Conservation (phyloP, 1,140 invertebrate species). For the Coelopa frigida region DNA sequence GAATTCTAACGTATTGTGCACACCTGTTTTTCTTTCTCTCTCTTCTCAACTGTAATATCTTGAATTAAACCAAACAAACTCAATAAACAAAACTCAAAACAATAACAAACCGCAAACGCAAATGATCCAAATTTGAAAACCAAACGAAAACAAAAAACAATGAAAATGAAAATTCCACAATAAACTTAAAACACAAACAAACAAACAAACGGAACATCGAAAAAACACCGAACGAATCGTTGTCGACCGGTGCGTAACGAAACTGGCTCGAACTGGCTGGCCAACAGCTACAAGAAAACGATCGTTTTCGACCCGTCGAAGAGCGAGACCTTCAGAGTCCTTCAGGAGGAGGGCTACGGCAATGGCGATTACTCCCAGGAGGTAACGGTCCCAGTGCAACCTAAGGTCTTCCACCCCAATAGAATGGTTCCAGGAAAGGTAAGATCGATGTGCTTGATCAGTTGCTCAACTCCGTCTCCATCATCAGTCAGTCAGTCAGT, state of each 20-base stretch:
- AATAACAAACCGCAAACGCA: conserved; percentile 1
- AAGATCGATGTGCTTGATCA: conserved; percentile 30
- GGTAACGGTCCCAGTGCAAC: conserved; percentile 55
- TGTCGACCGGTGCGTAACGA: too few relatives aligned
- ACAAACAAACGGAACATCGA: conserved; percentile 13
- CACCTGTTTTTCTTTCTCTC: conserved; percentile 44
- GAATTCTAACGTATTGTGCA: conserved; percentile 46
- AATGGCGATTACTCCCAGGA: conserved; percentile 53
- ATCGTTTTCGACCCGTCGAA: conserved; percentile 73
- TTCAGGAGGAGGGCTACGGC: conserved; percentile 62
- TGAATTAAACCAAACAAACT: conserved; percentile 8
- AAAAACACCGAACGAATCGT: conserved; percentile 6
- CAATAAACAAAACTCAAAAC: conserved; percentile 7
- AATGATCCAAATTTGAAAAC: background rate
- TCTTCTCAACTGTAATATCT: conserved; percentile 12
- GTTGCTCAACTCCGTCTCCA: background rate
- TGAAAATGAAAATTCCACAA: conserved; percentile 5
- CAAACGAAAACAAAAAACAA: background rate
- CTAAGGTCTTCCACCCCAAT: conserved; percentile 65
- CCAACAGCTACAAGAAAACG: conserved; percentile 59
- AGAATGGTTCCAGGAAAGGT: conserved; percentile 51
- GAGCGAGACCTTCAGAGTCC: conserved; percentile 75
- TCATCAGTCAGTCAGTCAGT: background rate
- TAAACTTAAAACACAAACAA: conserved; percentile 19
- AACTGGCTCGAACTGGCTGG: conserved; percentile 6